Conservation (phyloP, 2,888 invertebrate genomes). For the Horisme vitalbata region DNA sequence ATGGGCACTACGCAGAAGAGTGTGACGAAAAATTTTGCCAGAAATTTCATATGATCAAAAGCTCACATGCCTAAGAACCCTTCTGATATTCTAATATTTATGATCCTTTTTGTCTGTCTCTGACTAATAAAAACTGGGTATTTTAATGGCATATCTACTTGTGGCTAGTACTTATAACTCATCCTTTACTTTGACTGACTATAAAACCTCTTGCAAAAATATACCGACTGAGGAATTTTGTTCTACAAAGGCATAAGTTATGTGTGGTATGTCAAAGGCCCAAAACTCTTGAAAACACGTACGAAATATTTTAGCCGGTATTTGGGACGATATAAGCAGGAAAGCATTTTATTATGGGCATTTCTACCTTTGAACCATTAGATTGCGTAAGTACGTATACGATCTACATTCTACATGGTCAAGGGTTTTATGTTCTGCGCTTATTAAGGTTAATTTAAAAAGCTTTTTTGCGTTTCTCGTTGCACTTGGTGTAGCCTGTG, state of each 20-base stretch:
- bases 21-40: too few species aligned
- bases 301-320: conserved; percentile 18
- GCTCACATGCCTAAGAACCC: too few species aligned
- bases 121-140: too few species aligned
- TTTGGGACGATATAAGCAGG: conserved; percentile 15
- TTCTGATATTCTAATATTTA: too few species aligned
- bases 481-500: too few species aligned
- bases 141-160: too few species aligned
- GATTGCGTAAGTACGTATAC: conserved; percentile 4
- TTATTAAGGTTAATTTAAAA: too few species aligned
- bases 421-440: neutral
- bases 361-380: conserved; percentile 9
- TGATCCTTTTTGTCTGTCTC: too few species aligned
- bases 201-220: conserved; percentile 3
- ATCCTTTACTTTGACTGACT: neutral
- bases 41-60: too few species aligned
- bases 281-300: conserved; percentile 21
- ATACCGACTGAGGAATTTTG: conserved; percentile 11
- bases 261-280: conserved; percentile 21
- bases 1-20: too few species aligned
- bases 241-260: conserved; percentile 15
- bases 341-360: conserved; percentile 14
- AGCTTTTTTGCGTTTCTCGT: too few species aligned
- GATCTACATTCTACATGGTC: neutral
- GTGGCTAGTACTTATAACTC: too few species aligned